Base-by-base conservation (phyloP, 2,113 vertebrate species). In the Nansenia antarctica region DNA sequence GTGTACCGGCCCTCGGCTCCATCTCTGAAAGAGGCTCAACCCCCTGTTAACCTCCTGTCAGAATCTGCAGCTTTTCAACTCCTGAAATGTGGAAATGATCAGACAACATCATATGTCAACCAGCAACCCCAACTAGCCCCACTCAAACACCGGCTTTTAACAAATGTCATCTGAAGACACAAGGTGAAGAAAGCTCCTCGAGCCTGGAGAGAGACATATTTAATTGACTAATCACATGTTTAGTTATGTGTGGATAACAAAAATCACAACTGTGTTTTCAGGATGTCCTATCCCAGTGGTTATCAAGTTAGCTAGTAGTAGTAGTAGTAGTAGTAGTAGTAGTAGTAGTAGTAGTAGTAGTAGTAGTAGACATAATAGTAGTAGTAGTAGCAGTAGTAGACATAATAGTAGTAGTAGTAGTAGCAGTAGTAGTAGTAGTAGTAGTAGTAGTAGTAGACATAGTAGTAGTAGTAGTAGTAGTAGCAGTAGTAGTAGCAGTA, bases 161-260 rank as follows among this genome's bases (percentile, higher is more conserved):
- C 72, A 42, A 69, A 78, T 34, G 49, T 29, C 74, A 76, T 75
- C 70, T 63, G 30, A 35, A 60, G n/a, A 72, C 42, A 72, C 27
- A 57, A 35, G 47, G 54, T 20, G 34, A 62, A 60, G 55, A 47
- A 20, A 62, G 11, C 30, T 53, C 29, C 27, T 63, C 65, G 49
- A 81, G 64, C 26, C 20, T 37, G 34, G 66, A 20, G 67, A 60
- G 67, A 66, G 58, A 75, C 69, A 73, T 78, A 75, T 80, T 78
- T 83, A 79, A 87, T 85, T 79, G 71, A 80, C 78, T 69, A 52
- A 69, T 1, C 65, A 52, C 73, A 70, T 67, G 74, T 72, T 70
- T 70, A 70, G 73, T 67, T n/a, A 67, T 78, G 59, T 29, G 45
- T 69, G 65, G 73, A 73, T 77, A 77, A 82, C 83, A 74, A 81